phyloP scores from a whole-genome alignment of 2,888 invertebrate genomes.

The Lycaena phlaeas region DNA sequence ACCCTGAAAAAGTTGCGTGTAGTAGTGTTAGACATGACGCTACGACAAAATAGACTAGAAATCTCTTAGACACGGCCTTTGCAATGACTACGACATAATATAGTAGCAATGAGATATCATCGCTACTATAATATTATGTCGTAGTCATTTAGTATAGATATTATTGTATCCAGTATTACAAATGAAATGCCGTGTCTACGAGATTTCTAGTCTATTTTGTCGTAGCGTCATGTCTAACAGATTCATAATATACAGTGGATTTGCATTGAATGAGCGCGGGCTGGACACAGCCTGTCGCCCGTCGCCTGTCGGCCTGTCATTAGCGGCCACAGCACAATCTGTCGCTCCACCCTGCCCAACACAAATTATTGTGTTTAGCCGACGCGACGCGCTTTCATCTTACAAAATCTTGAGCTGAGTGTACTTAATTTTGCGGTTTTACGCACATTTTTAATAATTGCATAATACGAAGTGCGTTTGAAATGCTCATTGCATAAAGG shows the following conservation, averaged over 20 bases:
- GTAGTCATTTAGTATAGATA: too few species aligned
- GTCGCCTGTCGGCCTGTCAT: constrained; percentile 64
- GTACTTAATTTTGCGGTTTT: constrained; percentile 25
- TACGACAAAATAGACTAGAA: constrained; percentile 8
- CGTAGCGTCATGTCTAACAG: constrained; percentile 41
- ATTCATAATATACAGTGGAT: constrained; percentile 36
- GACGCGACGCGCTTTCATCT: constrained; percentile 36
- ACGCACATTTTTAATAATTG: not conserved
- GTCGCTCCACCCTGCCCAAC: constrained; percentile 50
- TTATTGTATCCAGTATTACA: too few species aligned
- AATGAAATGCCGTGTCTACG: not conserved
- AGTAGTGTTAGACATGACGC: constrained; percentile 48
- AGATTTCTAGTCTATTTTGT: constrained; percentile 2
- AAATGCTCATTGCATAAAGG: too few species aligned
- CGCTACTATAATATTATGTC: too few species aligned
- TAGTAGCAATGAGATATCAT: too few species aligned
- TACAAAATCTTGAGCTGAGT: constrained; percentile 23
- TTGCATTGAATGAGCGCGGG: constrained; percentile 68
- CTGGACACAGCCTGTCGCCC: constrained; percentile 57
- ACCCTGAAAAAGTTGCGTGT: too few species aligned
- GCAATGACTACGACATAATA: too few species aligned
- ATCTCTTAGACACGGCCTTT: not conserved
- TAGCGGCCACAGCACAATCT: constrained; percentile 60
- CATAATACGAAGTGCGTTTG: not conserved
- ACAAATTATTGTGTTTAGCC: constrained; percentile 58